These are phyloP conservation scores for Perognathus longimembris DNA, from an alignment of 2,113 vertebrate genomes.

Conservation along the genomic window DNA sequence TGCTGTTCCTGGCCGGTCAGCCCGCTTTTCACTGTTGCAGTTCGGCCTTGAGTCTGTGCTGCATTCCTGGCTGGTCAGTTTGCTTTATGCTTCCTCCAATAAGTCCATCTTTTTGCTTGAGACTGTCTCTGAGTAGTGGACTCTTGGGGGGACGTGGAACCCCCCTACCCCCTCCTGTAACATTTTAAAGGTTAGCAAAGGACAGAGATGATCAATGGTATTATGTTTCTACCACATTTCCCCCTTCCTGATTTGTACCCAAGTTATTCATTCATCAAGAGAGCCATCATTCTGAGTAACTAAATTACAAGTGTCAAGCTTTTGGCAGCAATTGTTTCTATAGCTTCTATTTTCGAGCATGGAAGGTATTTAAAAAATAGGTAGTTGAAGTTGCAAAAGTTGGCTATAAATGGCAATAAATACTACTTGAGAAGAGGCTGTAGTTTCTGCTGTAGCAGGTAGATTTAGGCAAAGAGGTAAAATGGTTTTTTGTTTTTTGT, in stretches of 20 bases:
- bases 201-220: conserved; percentile 22
- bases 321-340: conserved; percentile 21
- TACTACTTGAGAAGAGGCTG: background rate
- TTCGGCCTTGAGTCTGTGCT: no score
- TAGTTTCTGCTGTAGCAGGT: background rate
- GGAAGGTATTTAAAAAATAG: background rate
- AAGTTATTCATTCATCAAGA: background rate
- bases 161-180: no score
- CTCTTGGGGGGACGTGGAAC: no score
- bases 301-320: conserved; percentile 49
- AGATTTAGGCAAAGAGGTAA: background rate
- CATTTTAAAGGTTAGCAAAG: conserved; percentile 29
- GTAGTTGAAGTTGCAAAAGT: background rate
- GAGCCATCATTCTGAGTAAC: background rate
- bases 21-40: no score
- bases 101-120: no score
- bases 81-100: no score
- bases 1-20: no score
- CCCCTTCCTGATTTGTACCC: background rate
- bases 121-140: no score
- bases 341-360: conserved; percentile 18
- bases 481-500: conserved; percentile 30
- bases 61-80: no score
- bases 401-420: background rate
- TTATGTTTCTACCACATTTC: background rate